These are phyloP conservation scores for Carcharodon carcharias DNA, from an alignment of 2,797 vertebrate species.

Conservation along the genomic window DNA sequence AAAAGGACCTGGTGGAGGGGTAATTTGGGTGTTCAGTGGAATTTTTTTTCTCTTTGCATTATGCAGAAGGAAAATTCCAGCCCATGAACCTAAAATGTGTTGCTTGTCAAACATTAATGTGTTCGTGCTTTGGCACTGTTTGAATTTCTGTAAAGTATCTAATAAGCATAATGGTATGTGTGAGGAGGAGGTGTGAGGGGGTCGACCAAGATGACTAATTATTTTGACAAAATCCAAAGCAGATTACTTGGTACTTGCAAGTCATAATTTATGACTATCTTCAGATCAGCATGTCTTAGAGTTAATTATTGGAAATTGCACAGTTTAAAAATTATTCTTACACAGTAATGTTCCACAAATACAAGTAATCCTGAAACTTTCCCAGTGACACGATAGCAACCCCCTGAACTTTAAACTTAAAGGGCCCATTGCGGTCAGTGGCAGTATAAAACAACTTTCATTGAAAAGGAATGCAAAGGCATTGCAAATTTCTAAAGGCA, in stretches of 20 bases:
- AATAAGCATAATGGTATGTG: neutral
- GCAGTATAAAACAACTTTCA: neutral
- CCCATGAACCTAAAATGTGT: neutral
- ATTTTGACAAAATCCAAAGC: neutral
- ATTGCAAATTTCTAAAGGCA: too few species aligned
- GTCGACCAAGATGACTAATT: neutral
- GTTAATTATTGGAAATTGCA: constrained; percentile 8
- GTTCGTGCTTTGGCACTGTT: neutral
- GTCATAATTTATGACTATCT: neutral
- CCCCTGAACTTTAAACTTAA: neutral
- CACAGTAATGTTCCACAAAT: neutral
- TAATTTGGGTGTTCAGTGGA: neutral
- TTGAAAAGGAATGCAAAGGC: neutral
- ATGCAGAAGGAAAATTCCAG: constrained; percentile 5
- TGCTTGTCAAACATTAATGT: constrained; percentile 14
- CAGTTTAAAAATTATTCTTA: neutral
- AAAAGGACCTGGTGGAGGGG: neutral
- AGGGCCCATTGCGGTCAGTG: neutral
- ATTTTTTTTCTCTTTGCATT: neutral
- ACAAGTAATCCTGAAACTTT: neutral
- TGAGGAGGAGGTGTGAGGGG: neutral
- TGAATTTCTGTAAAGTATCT: neutral
- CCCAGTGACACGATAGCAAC: neutral
- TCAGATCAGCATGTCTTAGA: neutral
- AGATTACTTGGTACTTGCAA: neutral